Base-by-base conservation (phyloP, 1,140 invertebrate genomes). In the Drosophila mayri region DNA sequence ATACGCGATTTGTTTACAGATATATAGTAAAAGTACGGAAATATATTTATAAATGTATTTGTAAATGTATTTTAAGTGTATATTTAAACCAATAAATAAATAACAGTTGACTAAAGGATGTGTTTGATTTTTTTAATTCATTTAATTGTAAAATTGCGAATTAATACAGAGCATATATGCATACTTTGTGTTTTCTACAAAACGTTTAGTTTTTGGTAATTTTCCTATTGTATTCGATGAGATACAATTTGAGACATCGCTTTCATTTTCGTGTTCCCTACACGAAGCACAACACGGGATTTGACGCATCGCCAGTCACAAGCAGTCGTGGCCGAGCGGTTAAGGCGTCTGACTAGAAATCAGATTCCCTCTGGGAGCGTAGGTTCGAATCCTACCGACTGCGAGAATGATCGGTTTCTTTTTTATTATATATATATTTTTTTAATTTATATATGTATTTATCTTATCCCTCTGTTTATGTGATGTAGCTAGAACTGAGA, bases 301-400 rank as follows among this genome's bases (percentile, higher is more conserved):
- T 68, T 50, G 28, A 25, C 43, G 16, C 37, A 1, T 4, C 0
- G 0, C 0, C 0, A 0, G 2, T 3, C 37, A 64, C 4, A 37
- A 20, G 95, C 95, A 95, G 95, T 95, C 95, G 95, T 96, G 95
- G 95, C 95, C 95, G 95, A 96, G 95, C 95, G 96, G 96, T 96
- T 96, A 96, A 96, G 95, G 95, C 95, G 95, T 96, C 95, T 96
- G 95, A 96, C 95, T 96, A 95, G 95, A 96, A 96, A 96, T 96
- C 95, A 96, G 95, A 96, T 96, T 96, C 95, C 50, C 50, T 52
- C 50, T 52, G 50, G 50, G 50, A 28, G 95, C 95, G 95, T 96
- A 96, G 95, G 95, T 96, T 96, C 96, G 95, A 96, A 95, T 96
- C 95, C 95, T 96, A 95, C 95, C 95, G 95, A 94, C 96, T 96